A percentile compares a stretch with the other conserved stretches of the same genome.
Evolutionary conservation across 2,797 vertebrate species (phyloP).

Genomic region (Bryconaethiops microstoma): DNA sequence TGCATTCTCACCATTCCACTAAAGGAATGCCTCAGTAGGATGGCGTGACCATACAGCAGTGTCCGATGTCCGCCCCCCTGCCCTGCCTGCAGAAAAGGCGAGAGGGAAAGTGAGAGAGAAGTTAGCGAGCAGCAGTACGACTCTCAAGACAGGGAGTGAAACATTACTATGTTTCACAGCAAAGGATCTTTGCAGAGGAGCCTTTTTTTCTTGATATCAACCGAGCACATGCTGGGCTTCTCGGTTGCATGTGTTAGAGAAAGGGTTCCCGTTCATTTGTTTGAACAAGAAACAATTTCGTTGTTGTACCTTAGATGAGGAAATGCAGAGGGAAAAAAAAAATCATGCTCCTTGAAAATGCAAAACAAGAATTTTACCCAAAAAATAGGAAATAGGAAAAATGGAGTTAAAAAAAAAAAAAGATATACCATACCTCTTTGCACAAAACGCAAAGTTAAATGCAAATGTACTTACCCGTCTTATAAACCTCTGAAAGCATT

Average conservation of each 20-base stretch:
- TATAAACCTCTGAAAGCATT: conserved; percentile 89
- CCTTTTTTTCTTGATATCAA: conserved; percentile 60
- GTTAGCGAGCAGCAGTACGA: conserved; percentile 21
- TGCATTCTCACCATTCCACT: conserved; percentile 90
- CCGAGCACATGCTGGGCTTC: conserved; percentile 49
- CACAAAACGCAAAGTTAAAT: conserved; percentile 21
- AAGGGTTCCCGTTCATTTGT: conserved; percentile 63
- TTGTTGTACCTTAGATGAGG: conserved; percentile 66
- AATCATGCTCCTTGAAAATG: not conserved
- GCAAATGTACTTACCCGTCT: conserved; percentile 85
- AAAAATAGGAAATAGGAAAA: conserved; percentile 20
- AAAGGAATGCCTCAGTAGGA: conserved; percentile 95
- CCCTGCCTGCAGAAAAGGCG: conserved; percentile 79
- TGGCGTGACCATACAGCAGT: conserved; percentile 95
- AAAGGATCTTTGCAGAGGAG: conserved; percentile 6
- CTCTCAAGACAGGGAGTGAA: conserved; percentile 8
- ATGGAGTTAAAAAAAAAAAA: not conserved
- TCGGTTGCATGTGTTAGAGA: conserved; percentile 51
- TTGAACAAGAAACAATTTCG: conserved; percentile 67
- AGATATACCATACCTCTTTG: not conserved
- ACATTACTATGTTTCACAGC: conserved; percentile 22
- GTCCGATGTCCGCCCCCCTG: conserved; percentile 96
- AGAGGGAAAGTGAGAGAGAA: conserved; percentile 1
- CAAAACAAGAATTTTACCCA: not conserved
- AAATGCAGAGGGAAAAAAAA: conserved; percentile 65